Conservation (phyloP, 2,888 invertebrate species). For the Tetanocera ferruginea region DNA sequence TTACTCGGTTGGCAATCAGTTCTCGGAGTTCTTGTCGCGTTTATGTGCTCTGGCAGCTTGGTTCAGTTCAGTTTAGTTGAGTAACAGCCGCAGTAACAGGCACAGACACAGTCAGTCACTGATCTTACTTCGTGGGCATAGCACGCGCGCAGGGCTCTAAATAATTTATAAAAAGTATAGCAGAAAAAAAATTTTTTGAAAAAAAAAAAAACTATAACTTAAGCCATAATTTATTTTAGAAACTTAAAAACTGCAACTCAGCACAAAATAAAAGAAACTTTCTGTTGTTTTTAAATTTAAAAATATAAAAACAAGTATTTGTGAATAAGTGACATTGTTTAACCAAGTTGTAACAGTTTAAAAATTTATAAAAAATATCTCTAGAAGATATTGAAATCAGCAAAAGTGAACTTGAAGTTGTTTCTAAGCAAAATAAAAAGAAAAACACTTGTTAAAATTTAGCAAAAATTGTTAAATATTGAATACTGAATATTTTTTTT, state of each 20-base stretch:
- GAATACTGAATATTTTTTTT: not conserved
- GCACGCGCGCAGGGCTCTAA: slow-evolving; percentile 53
- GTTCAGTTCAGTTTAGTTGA: slow-evolving; percentile 42
- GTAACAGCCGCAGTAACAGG: slow-evolving; percentile 24
- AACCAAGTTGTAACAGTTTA: not conserved
- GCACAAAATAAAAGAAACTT: slow-evolving; percentile 11
- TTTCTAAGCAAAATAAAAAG: not conserved
- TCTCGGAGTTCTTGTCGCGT: slow-evolving; percentile 31
- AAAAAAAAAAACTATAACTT: slow-evolving; percentile 23
- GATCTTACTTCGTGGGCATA: slow-evolving; percentile 65
- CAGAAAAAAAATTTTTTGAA: slow-evolving; percentile 37
- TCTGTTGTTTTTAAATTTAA: slow-evolving; percentile 9
- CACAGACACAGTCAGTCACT: slow-evolving; percentile 61
- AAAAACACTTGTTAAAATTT: not conserved
- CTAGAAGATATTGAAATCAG: not conserved
- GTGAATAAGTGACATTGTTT: not conserved
- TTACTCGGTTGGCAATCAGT: slow-evolving; percentile 29
- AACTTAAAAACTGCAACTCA: slow-evolving; percentile 40
- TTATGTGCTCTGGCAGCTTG: slow-evolving; percentile 27
- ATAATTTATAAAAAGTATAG: slow-evolving; percentile 34
- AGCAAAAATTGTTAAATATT: not conserved
- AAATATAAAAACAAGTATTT: not conserved
- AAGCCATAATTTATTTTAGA: slow-evolving; percentile 42
- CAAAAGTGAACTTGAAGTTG: not conserved
- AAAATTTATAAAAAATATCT: not conserved